A percentile compares a stretch with the other conserved stretches of the same genome.
These are phyloP conservation scores for Zelostemma sp. DNA, from an alignment of 1,140 invertebrate genomes.

Conservation along the genomic window DNA sequence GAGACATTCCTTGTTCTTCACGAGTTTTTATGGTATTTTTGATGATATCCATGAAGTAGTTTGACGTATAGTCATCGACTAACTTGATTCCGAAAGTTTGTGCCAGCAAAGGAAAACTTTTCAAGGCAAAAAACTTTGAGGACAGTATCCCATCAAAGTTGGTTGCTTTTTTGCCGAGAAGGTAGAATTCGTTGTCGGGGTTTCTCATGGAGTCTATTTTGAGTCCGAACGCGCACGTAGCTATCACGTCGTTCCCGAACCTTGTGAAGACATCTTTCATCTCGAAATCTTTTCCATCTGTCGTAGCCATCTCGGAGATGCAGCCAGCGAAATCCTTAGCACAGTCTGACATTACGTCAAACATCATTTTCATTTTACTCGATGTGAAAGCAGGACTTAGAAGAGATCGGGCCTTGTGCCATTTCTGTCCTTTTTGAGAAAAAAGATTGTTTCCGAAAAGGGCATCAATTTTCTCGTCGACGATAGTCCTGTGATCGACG, in stretches of 20 bases:
- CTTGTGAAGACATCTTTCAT: slow-evolving; percentile 65
- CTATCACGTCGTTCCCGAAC: slow-evolving; percentile 67
- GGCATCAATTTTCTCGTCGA: slow-evolving; percentile 65
- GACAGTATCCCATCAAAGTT: not conserved
- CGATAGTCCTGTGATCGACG: slow-evolving; percentile 67
- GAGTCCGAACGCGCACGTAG: slow-evolving; percentile 25
- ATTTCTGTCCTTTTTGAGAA: slow-evolving; percentile 67
- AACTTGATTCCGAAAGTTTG: slow-evolving; percentile 1
- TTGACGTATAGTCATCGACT: not conserved
- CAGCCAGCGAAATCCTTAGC: slow-evolving; percentile 29
- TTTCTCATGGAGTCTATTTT: slow-evolving; percentile 12
- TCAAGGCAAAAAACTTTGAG: not conserved
- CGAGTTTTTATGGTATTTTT: slow-evolving; percentile 66
- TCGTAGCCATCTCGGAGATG: not conserved
- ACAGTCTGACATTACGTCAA: slow-evolving; percentile 50
- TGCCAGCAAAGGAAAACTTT: slow-evolving; percentile 2
- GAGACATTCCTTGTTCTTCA: slow-evolving; percentile 62
- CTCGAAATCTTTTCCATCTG: slow-evolving; percentile 40
- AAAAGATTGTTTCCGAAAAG: slow-evolving; percentile 70
- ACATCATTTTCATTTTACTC: slow-evolving; percentile 60
- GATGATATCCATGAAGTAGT: slow-evolving; percentile 61
- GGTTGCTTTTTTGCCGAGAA: slow-evolving; percentile 5
- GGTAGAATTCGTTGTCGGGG: slow-evolving; percentile 25
- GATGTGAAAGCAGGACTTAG: slow-evolving; percentile 63
- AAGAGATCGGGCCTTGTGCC: slow-evolving; percentile 55